Evolutionary conservation across 2,113 vertebrate species (phyloP), one percentile per base, ranked within the genome.

Genomic region (Thunnus thynnus): DNA sequence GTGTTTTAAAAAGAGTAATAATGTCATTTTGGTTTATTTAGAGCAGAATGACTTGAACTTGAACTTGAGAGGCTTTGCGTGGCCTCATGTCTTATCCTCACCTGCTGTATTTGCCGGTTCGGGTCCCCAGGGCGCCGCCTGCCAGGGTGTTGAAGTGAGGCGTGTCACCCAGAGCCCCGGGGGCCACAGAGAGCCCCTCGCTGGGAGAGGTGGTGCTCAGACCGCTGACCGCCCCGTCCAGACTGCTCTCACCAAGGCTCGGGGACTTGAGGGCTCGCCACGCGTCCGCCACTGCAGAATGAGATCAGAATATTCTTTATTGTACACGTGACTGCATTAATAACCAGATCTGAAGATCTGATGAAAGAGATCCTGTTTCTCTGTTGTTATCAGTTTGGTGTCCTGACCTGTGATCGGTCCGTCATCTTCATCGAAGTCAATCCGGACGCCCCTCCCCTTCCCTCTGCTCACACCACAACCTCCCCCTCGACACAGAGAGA

Each of bases 261-360:
- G 98, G 98, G 60, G 98, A 99, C 94, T 99, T 99, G 76, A 99
- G 96, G 46, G 98, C 98, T 78, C 98, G 93, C 98, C 98, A 99
- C 8, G 98, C 98, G 4, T 99, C 98, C 0, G 98, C 98, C 95
- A 99, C 98, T 99, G 75, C 48, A 58, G 0, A 20, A 27, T 12
- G 2, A 20, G 13, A 63, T 0, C 7, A 30, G 17, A 8, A 44
- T 3, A 3, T 51, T 70, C 4, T 16, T 69, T 41, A 51, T 3
- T 17, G 22, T 7, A 0, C 22, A 47, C 6, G 4, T 30, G 13
- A 55, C 7, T 41, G 36, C 32, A 41, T 41, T 41, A 9, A 30
- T 3, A 30, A 4, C 27, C 27, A 30, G 17, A 9, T 61, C 11
- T 48, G 7, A 25, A 55, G 7, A 36, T 17, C 18, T n/a, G 57